Percentiles rank a stretch among this genome's conserved stretches.
These are phyloP conservation scores for Hiodon alosoides DNA, from an alignment of 2,113 vertebrate species.

Conservation along the genomic window DNA sequence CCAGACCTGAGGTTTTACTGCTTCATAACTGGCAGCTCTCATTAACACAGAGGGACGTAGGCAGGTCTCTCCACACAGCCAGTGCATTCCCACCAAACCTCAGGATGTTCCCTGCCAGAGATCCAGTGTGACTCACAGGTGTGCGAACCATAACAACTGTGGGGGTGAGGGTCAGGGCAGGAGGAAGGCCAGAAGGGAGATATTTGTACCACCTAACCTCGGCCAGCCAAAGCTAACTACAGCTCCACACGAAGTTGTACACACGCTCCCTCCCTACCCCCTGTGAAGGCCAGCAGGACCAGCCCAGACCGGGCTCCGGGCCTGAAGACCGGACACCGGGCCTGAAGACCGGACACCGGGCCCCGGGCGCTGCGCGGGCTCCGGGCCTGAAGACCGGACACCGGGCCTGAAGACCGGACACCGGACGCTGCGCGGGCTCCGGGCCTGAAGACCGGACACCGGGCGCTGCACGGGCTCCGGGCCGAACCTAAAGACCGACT, in stretches of 20 bases:
- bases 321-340: constrained; percentile 25
- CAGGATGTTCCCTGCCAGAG: constrained; percentile 27
- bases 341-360: constrained; percentile 20
- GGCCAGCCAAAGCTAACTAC: constrained; percentile 54
- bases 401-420: constrained; percentile 23
- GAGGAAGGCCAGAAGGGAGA: constrained; percentile 34
- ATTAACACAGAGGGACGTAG: neutral
- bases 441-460: constrained; percentile 23
- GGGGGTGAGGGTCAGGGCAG: neutral
- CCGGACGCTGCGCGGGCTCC: neutral
- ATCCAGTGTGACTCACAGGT: constrained; percentile 48
- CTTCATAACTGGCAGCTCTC: no score
- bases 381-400: constrained; percentile 23
- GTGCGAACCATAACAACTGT: constrained; percentile 44
- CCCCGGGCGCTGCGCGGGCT: neutral
- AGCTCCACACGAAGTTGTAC: constrained; percentile 55
- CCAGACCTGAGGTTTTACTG: no score
- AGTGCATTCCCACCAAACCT: neutral
- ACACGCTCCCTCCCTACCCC: constrained; percentile 34
- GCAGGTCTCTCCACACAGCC: neutral
- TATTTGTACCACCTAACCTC: constrained; percentile 63
- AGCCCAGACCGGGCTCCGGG: constrained; percentile 23
- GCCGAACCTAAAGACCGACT: neutral
- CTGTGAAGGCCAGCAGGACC: constrained; percentile 44
- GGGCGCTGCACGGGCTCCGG: neutral